Conservation (phyloP, 2,113 vertebrate species). For the Aleadryas rufinucha region DNA sequence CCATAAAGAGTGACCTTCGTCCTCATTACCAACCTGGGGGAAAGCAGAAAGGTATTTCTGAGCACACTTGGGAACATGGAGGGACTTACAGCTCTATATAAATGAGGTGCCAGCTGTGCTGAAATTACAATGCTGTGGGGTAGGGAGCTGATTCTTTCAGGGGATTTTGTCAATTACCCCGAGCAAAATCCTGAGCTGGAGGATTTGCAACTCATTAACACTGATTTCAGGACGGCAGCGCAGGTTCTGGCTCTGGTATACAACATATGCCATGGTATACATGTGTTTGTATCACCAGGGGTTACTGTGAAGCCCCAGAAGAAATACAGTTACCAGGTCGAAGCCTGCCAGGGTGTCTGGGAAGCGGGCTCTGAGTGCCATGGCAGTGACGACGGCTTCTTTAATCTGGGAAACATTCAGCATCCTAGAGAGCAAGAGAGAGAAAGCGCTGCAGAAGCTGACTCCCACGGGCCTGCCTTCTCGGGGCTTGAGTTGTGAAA, state of each 20-base stretch:
- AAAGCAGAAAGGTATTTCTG: background rate
- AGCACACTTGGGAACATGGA: background rate
- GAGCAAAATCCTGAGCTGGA: background rate
- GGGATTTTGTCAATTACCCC: background rate
- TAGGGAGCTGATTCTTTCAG: background rate
- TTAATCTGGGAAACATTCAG: constrained; percentile 66
- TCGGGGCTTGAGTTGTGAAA: background rate
- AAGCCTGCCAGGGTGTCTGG: constrained; percentile 87
- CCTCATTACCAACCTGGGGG: constrained; percentile 87
- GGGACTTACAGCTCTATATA: background rate
- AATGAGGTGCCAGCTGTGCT: background rate
- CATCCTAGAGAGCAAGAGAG: constrained; percentile 67
- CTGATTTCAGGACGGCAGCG: background rate
- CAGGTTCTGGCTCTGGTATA: background rate
- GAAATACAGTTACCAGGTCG: constrained; percentile 80
- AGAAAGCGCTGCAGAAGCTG: background rate
- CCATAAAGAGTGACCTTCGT: constrained; percentile 80
- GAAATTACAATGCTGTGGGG: background rate
- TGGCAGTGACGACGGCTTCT: constrained; percentile 68
- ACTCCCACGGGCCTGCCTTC: background rate
- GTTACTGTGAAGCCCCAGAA: background rate
- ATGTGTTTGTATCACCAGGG: background rate
- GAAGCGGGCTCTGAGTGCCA: constrained; percentile 76
- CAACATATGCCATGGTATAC: background rate
- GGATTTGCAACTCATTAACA: background rate